Evolutionary conservation across 1,140 invertebrate species (phyloP).

Genomic region (Radopholus similis): DNA sequence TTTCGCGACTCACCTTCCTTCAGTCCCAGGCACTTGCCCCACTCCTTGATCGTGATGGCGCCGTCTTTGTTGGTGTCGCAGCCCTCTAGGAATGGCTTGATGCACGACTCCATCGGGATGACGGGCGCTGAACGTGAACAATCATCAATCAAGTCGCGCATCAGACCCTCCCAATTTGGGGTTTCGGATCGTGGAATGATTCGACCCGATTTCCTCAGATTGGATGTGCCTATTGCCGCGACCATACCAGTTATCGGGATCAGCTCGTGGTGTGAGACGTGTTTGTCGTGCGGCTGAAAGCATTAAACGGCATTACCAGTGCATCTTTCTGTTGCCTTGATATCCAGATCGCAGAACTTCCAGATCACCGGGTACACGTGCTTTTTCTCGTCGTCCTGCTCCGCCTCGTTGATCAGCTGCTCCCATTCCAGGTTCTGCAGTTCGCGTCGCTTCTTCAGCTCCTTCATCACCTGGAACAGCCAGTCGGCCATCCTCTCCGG

Average conservation of each 20-base stretch:
- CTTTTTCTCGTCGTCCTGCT: conserved; percentile 74
- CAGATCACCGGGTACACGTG: conserved; percentile 77
- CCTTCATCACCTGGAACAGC: conserved; percentile 79
- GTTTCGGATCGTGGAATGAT: not conserved
- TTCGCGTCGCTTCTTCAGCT: conserved; percentile 82
- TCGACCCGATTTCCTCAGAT: too few species aligned
- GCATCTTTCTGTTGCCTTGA: conserved; percentile 14
- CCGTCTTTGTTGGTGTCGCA: conserved; percentile 80
- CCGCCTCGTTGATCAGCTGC: conserved; percentile 68
- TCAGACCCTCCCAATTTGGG: too few species aligned
- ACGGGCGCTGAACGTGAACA: conserved; percentile 70
- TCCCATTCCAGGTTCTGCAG: conserved; percentile 74
- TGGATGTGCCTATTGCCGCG: conserved; percentile 73
- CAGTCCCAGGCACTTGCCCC: conserved; percentile 83
- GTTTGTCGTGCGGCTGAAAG: conserved; percentile 69
- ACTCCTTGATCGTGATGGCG: conserved; percentile 80
- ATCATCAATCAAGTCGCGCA: too few species aligned
- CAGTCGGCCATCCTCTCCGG: conserved; percentile 83
- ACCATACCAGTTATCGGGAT: conserved; percentile 86
- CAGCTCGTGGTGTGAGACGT: conserved; percentile 83
- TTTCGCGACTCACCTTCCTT: conserved; percentile 66
- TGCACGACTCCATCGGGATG: conserved; percentile 86
- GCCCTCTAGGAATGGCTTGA: conserved; percentile 84
- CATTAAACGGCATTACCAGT: not conserved
- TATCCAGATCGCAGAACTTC: conserved; percentile 88